Percentiles rank a stretch among this genome's conserved stretches.
phyloP scores from a whole-genome alignment of 2,797 vertebrate species.

The Forpus xanthops region DNA sequence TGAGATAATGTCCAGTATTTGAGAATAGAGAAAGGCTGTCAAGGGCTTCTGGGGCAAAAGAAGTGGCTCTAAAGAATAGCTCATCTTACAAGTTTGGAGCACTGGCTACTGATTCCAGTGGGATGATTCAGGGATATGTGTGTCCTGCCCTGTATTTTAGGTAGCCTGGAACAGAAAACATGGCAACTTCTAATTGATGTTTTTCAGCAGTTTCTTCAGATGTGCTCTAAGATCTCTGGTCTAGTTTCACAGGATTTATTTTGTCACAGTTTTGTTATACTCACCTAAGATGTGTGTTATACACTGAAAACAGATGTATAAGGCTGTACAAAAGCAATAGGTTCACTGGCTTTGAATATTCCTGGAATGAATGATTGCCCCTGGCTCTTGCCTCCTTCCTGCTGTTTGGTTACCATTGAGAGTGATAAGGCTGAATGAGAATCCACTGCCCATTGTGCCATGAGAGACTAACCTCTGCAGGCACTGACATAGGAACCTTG shows the following conservation, averaged over 20 bases:
- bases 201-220: neutral
- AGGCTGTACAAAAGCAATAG: neutral
- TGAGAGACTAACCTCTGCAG: neutral
- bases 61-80: neutral
- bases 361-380: neutral
- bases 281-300: neutral
- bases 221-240: neutral
- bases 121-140: neutral
- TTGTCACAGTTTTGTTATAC: neutral
- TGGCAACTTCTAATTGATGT: neutral
- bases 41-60: neutral
- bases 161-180: neutral
- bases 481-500: neutral
- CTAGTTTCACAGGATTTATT: neutral
- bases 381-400: neutral
- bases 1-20: fast-evolving
- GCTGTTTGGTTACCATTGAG: neutral
- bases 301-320: neutral
- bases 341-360: neutral
- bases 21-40: neutral
- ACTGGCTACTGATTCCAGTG: neutral
- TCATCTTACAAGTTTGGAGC: neutral
- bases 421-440: neutral
- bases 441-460: neutral
- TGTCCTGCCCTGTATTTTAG: neutral